Percentiles rank a stretch among this genome's conserved stretches.
Conservation (phyloP, 2,797 vertebrate species). For the Chiroxiphia lanceolata region DNA sequence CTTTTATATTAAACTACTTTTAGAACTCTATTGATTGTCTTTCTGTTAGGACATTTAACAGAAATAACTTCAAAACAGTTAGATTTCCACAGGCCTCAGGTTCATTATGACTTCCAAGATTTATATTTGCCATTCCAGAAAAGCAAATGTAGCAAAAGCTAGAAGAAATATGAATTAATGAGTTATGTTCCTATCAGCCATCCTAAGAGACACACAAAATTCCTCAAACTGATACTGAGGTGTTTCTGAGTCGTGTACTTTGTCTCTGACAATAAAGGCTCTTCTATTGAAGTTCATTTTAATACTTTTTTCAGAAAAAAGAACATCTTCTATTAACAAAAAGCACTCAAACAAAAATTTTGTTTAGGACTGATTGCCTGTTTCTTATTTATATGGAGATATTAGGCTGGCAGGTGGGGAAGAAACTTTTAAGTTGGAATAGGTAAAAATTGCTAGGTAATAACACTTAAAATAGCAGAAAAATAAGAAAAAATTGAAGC, state of each 20-base stretch:
- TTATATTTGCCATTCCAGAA: not conserved
- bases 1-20: not conserved
- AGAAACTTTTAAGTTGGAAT: not conserved
- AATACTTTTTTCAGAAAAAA: not conserved
- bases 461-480: not conserved
- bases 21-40: not conserved
- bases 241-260: not conserved
- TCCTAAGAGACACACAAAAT: not conserved
- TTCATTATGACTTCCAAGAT: not conserved
- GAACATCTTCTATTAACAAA: not conserved
- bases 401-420: accelerated
- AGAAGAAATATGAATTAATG: not conserved
- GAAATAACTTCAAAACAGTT: not conserved
- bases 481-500: not conserved
- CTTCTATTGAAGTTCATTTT: not conserved
- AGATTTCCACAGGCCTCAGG: not conserved
- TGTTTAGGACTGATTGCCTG: not conserved
- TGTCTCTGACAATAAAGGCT: not conserved
- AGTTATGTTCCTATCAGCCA: not conserved
- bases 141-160: not conserved
- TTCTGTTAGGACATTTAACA: not conserved
- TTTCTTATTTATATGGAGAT: not conserved
- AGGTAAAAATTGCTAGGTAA: not conserved
- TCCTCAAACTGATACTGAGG: not conserved
- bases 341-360: not conserved